Base-by-base conservation (phyloP, 2,888 invertebrate species). In the Tiliacea citrago region DNA sequence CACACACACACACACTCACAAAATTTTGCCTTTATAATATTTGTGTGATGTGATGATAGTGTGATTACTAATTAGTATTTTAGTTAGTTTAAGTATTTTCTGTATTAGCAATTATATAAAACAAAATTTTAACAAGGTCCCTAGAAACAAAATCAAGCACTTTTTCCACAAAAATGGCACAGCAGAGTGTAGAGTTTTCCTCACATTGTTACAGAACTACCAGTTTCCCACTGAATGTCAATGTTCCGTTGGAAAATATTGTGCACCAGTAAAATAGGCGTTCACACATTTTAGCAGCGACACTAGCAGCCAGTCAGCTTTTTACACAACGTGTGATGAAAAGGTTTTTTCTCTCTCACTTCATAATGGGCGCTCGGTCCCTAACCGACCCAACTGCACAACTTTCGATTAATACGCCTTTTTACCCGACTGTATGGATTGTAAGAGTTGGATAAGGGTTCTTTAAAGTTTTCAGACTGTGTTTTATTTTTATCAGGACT, bases 261-360 rank as follows among this genome's bases (percentile, higher is more conserved):
- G 70, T 75, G 74, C 81, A 62, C 57, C 18, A 77, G 76, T 69
- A 84, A 84, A 81, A 84, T 65, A 77, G 77, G 77, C 73, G 45
- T 84, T 75, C 77, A 78, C 68, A 78, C 69, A 75, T 84, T 84
- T 84, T 78, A 63, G 49, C 66, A 49, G 70, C 77, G 69, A 77
- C 82, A 83, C 73, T 73, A 71, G 12, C 68, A 78, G 69, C 51
- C 77, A 74, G 74, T 80, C 84, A 62, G 79, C 68, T 84, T 75
- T 83, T 79, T 75, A 79, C 72, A 58, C 66, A 66, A 70, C 77
- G 81, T 67, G 78, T 78, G 81, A 78, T 83, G 75, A 83, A 83
- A 76, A 78, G 71, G 61, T 61, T 68, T 82, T 77, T 79, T 62
- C 65, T 69, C 66, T 73, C 60, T 10, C 42, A 55, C 49, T 72